Conservation (phyloP, 2,888 invertebrate species). For the Diploptera punctata region DNA sequence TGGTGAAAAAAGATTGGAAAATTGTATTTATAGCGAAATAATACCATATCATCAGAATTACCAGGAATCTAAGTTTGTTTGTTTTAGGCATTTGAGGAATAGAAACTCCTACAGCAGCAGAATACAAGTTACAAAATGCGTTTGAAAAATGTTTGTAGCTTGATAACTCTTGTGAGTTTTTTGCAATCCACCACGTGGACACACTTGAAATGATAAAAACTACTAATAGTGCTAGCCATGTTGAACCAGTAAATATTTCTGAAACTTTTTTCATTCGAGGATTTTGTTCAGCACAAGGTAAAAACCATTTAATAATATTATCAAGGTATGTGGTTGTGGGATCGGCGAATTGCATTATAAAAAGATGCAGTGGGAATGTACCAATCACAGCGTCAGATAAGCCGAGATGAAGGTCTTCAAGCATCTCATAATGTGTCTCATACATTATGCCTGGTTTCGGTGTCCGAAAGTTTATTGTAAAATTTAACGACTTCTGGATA, state of each 20-base stretch:
- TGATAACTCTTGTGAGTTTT: not conserved
- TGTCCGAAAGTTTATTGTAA: not conserved
- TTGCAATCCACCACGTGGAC: not conserved
- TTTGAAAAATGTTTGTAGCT: no score
- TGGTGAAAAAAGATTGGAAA: constrained; percentile 2
- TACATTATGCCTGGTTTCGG: not conserved
- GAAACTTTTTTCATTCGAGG: not conserved
- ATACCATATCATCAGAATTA: not conserved
- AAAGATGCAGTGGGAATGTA: not conserved
- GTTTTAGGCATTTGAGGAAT: not conserved
- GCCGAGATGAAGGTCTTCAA: not conserved
- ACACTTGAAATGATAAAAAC: not conserved
- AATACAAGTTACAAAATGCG: not conserved
- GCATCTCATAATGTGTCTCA: not conserved
- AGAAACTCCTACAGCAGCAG: not conserved
- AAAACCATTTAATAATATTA: not conserved
- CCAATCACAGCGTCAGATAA: not conserved
- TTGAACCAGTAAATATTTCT: not conserved
- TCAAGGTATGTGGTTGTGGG: not conserved
- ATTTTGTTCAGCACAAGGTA: not conserved
- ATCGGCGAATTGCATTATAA: not conserved
- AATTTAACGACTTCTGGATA: not conserved
- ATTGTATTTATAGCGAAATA: not conserved
- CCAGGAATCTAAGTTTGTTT: not conserved
- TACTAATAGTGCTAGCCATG: not conserved